phyloP scores from a whole-genome alignment of 2,113 vertebrate genomes.

The Hypocryptadius cinnamomeus region DNA sequence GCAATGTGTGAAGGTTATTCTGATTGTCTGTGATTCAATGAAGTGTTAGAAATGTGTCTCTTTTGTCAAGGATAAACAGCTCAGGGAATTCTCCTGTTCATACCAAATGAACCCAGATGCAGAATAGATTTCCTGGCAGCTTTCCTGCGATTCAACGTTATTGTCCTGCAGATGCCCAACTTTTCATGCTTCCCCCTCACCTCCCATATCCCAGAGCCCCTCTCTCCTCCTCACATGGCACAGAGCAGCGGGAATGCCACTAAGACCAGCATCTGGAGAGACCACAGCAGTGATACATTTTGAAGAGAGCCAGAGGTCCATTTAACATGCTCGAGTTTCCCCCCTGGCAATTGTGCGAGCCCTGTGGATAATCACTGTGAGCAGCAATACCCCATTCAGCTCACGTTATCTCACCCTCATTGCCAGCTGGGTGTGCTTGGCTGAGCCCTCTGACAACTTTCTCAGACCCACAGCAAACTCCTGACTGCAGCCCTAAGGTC shows the following conservation, averaged over 20 bases:
- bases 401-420: neutral
- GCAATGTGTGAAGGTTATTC: constrained; percentile 22
- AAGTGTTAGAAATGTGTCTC: constrained; percentile 23
- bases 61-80: constrained; percentile 17
- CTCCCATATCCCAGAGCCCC: neutral
- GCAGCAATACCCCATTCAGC: neutral
- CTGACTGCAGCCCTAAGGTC: neutral
- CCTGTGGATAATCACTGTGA: neutral
- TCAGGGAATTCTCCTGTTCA: constrained; percentile 3
- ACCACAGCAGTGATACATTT: neutral
- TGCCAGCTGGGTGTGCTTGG: neutral
- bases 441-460: neutral
- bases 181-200: neutral
- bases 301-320: constrained; percentile 12
- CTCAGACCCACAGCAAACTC: neutral
- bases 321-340: neutral
- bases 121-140: neutral
- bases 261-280: neutral
- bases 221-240: neutral
- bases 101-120: neutral
- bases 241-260: neutral
- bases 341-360: neutral
- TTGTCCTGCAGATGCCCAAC: neutral
- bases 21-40: neutral
- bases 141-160: rapidly evolving